Evolutionary conservation across 1,140 invertebrate genomes (phyloP), one percentile per base, ranked within the genome.

Genomic region (Drosophila tsacasi): DNA sequence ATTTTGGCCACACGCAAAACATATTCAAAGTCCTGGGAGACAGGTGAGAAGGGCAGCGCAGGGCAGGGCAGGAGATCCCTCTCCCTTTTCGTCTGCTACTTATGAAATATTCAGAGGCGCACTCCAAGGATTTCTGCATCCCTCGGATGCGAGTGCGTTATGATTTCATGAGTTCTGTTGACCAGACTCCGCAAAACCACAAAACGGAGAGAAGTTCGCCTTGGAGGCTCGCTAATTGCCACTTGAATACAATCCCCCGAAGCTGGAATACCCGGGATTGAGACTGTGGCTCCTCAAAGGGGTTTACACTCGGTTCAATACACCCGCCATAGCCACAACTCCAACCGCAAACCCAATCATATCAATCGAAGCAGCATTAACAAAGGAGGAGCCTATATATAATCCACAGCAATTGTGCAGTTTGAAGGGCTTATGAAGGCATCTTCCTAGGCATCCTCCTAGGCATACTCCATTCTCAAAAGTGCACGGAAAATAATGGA

Each of bases 91-190:
- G 68, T 82, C 66, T 76, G 63, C 46, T 50, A 46, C 69, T 80
- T 69, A 89, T 90, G 37, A 90, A 90, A 90, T 90, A 90, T 90
- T 90, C 76, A 90, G 25, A 67, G 81, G 66, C 62, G 39, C 67
- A 64, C 66, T 81, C 69, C 69, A 80, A 84, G 67, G 62, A 50
- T 52, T 65, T 69, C 66, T 86, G 61, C 72, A 83, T 73, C 63
- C 47, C 78, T 66, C 21, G 46, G 60, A 40, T 60, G 19, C 37
- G 27, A 32, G 30, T 57, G 15, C 30, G 19, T 67, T 62, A 76
- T 72, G 50, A 76, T 81, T 82, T 82, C 60, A 73, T 77, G 62
- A 60, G 73, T 32, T 58, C 21, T 54, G 32, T n/a, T 52, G 66
- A 52, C 66, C 67, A 65, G 35, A 30, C 23, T 37, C 35, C 30